phyloP scores from a whole-genome alignment of 2,888 invertebrate genomes.

The Ashinkailepas kermadecensis region DNA sequence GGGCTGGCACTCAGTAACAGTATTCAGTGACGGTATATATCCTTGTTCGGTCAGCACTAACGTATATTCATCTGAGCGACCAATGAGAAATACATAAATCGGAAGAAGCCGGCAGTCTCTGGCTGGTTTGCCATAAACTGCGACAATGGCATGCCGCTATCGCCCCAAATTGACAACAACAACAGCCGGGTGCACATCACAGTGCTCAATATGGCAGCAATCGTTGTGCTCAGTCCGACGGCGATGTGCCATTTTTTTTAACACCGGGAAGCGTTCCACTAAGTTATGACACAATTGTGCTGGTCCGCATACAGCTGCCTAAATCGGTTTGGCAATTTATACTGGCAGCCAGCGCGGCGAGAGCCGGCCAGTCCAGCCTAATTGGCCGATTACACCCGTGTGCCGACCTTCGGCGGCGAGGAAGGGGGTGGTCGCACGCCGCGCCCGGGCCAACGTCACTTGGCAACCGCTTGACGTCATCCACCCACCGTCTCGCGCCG shows the following conservation, averaged over 20 bases:
- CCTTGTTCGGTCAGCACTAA: too few species aligned
- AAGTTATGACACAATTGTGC: neutral
- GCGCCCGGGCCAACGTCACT: neutral
- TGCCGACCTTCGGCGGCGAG: neutral
- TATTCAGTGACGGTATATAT: too few species aligned
- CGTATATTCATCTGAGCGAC: too few species aligned
- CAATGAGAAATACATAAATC: neutral
- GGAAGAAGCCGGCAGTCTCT: too few species aligned
- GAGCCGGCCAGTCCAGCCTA: neutral
- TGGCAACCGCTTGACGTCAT: neutral
- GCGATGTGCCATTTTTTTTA: neutral
- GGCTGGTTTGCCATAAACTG: too few species aligned
- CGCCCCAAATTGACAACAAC: neutral
- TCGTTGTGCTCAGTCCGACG: neutral
- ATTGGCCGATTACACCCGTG: neutral
- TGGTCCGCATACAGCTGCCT: neutral
- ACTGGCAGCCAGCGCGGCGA: neutral
- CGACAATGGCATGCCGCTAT: too few species aligned
- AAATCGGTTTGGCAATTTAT: constrained; percentile 11
- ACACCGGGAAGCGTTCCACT: neutral
- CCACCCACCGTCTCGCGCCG: neutral
- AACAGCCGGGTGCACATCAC: neutral
- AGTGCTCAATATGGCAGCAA: neutral
- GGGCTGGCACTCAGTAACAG: too few species aligned
- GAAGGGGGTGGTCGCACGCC: too few species aligned